These are phyloP conservation scores for Eilema caniola DNA, from an alignment of 2,888 invertebrate species.

Conservation along the genomic window DNA sequence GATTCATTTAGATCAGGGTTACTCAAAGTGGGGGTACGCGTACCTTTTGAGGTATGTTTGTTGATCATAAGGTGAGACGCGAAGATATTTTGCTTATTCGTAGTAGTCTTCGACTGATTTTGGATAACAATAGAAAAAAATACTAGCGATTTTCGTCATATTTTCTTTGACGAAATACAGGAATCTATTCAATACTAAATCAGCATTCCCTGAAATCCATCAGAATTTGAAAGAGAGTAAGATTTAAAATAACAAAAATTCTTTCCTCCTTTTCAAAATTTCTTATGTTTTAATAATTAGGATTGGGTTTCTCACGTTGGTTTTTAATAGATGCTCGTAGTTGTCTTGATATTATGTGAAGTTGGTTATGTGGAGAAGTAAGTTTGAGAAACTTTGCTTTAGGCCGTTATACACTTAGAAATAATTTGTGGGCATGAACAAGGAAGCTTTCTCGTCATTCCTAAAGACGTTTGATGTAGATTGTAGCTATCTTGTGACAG, in stretches of 20 bases:
- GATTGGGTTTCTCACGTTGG: too few relatives aligned
- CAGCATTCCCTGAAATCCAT: too few relatives aligned
- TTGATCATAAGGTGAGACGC: background rate
- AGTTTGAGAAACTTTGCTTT: background rate
- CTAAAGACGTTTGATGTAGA: slow-evolving; percentile 16
- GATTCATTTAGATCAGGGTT: background rate
- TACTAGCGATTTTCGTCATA: too few relatives aligned
- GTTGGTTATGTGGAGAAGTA: background rate
- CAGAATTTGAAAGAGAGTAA: too few relatives aligned
- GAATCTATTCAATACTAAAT: too few relatives aligned
- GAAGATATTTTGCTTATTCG: background rate
- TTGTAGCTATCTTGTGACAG: background rate
- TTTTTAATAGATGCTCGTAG: too few relatives aligned
- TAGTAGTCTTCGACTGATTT: background rate
- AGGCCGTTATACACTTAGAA: slow-evolving; percentile 10
- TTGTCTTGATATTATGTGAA: background rate
- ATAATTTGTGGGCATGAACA: slow-evolving; percentile 3
- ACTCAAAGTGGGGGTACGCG: background rate
- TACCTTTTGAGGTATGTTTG: background rate
- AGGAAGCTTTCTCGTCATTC: slow-evolving; percentile 6
- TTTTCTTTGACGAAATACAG: too few relatives aligned
- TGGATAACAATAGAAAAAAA: background rate
- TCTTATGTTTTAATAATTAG: too few relatives aligned
- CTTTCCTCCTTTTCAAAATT: too few relatives aligned
- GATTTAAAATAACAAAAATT: too few relatives aligned